phyloP scores from a whole-genome alignment of 35 echinoderm and acorn worm species.

The Apostichopus californicus region DNA sequence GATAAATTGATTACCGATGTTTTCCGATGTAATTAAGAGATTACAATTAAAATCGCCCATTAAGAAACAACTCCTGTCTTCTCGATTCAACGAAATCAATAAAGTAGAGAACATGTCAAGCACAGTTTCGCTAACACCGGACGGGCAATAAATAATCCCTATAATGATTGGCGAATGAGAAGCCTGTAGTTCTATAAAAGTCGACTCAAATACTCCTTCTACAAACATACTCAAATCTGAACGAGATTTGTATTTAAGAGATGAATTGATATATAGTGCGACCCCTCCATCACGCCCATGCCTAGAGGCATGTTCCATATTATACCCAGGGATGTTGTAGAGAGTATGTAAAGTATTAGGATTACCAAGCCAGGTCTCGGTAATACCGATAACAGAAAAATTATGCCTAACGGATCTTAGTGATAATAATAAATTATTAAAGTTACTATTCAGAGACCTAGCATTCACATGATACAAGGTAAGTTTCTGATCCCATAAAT shows the following conservation, averaged over 20 bases:
- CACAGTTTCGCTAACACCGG: no score
- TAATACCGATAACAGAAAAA: neutral
- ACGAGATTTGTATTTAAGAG: neutral
- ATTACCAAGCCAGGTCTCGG: neutral
- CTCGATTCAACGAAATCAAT: no score
- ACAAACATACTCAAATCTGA: neutral
- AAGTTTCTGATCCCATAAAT: no score
- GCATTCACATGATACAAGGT: no score
- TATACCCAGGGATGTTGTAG: neutral
- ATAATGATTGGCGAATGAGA: no score
- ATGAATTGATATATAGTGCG: neutral
- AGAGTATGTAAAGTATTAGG: neutral
- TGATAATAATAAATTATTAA: neutral
- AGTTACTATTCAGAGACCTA: neutral
- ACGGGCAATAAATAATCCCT: no score
- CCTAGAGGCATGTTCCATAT: neutral
- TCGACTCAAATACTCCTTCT: neutral
- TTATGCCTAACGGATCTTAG: neutral
- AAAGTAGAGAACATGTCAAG: no score
- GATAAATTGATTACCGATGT: no score
- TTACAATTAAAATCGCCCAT: no score
- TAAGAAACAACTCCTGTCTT: no score
- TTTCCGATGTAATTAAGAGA: no score
- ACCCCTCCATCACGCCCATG: neutral
- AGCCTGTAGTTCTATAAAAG: no score